Evolutionary conservation across 2,113 vertebrate species (phyloP).

Genomic region (Stegastes partitus): DNA sequence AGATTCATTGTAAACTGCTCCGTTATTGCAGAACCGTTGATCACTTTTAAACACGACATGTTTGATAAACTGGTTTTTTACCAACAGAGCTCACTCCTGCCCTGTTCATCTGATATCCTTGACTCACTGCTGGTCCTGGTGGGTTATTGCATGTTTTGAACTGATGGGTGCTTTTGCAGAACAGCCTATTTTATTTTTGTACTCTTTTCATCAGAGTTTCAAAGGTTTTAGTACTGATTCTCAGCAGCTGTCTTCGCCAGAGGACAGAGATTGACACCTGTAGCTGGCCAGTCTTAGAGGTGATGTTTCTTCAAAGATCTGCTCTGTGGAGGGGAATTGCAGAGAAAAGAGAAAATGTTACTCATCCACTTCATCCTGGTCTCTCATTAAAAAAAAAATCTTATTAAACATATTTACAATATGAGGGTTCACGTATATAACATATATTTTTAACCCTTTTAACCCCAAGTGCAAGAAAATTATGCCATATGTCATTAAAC

Average conservation of each 20-base stretch:
- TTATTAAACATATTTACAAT: too few species aligned
- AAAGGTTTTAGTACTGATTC: background rate
- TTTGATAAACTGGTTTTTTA: background rate
- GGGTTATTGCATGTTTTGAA: background rate
- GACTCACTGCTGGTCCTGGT: background rate
- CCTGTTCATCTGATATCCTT: background rate
- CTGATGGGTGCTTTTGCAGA: background rate
- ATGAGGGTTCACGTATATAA: too few species aligned
- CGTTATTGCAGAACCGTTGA: background rate
- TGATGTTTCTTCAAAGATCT: background rate
- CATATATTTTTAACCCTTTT: too few species aligned
- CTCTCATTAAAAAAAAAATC: too few species aligned
- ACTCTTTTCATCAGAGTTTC: background rate
- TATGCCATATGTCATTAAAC: too few species aligned
- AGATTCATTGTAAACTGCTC: slow-evolving; percentile 12
- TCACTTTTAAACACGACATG: slow-evolving; percentile 3
- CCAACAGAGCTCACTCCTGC: too few species aligned
- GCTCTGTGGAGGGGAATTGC: background rate
- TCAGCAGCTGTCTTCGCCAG: background rate
- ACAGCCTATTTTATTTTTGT: background rate
- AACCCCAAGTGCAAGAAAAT: too few species aligned
- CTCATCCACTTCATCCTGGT: too few species aligned
- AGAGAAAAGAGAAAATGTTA: too few species aligned
- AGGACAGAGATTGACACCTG: background rate
- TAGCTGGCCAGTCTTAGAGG: background rate